These are phyloP conservation scores for Iselma pallidipennis DNA, from an alignment of 2,888 invertebrate species.

Conservation along the genomic window DNA sequence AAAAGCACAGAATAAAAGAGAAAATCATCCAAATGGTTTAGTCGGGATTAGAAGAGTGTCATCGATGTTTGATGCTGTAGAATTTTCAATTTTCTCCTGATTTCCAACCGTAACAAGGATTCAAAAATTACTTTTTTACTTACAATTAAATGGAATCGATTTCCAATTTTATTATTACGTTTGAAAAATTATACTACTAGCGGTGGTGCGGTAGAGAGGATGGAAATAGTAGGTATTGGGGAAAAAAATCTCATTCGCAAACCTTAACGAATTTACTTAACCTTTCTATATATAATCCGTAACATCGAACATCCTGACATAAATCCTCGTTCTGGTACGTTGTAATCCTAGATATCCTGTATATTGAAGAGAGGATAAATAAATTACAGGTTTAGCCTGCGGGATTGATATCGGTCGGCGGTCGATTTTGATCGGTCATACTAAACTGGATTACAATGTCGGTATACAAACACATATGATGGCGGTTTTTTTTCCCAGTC, in stretches of 20 bases:
- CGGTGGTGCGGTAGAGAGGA: too few species aligned
- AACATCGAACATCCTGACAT: constrained; percentile 28
- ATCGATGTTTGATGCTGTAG: neutral
- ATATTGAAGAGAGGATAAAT: constrained; percentile 32
- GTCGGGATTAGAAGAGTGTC: neutral
- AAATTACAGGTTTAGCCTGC: constrained; percentile 31
- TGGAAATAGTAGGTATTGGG: too few species aligned
- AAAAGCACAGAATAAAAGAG: neutral
- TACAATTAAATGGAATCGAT: neutral
- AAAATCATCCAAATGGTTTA: neutral
- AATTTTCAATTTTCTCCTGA: neutral
- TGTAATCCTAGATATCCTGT: constrained; percentile 35
- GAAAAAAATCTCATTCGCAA: neutral
- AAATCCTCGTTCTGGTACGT: constrained; percentile 21
- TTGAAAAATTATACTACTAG: too few species aligned
- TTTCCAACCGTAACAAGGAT: neutral
- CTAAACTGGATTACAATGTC: constrained; percentile 33
- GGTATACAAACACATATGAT: constrained; percentile 12
- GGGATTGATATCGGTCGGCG: constrained; percentile 25
- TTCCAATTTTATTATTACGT: neutral
- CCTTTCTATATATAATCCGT: constrained; percentile 16
- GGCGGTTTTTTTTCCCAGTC: neutral
- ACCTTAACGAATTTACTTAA: constrained; percentile 2
- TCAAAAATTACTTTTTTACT: too few species aligned
- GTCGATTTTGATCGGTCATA: constrained; percentile 28